Conservation (phyloP, 2,797 vertebrate species). For the Xenopus petersii region DNA sequence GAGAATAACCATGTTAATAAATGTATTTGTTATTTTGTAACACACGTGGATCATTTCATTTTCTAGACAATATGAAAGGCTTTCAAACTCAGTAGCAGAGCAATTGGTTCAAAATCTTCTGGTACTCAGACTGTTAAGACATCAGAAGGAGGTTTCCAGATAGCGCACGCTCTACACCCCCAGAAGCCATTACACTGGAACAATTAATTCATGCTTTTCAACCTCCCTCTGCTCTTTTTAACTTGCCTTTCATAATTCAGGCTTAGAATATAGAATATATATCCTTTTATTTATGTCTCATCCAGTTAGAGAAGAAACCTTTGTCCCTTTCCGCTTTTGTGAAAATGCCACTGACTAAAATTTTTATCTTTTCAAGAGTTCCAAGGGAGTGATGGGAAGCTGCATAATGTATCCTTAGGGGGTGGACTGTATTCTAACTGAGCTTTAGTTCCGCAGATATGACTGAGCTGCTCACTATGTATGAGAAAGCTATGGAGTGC, state of each 20-base stretch:
- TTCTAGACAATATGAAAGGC: no score
- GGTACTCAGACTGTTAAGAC: no score
- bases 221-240: background rate
- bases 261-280: background rate
- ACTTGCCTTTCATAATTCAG: background rate
- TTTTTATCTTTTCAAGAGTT: slow-evolving; percentile 14
- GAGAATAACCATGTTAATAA: no score
- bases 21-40: no score
- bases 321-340: slow-evolving; percentile 5
- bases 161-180: background rate
- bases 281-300: slow-evolving; percentile 1
- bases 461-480: background rate
- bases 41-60: no score
- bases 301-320: slow-evolving; percentile 7
- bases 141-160: no score
- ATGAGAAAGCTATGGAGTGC: background rate
- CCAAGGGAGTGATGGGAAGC: background rate
- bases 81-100: no score
- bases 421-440: slow-evolving; percentile 1
- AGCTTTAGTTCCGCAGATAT: background rate
- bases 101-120: no score
- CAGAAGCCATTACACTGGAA: background rate
- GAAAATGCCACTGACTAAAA: slow-evolving; percentile 5
- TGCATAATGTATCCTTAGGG: slow-evolving; percentile 8
- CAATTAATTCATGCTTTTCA: background rate